Evolutionary conservation across 2,888 invertebrate species (phyloP).

Genomic region (Drosophila maculinotata): DNA sequence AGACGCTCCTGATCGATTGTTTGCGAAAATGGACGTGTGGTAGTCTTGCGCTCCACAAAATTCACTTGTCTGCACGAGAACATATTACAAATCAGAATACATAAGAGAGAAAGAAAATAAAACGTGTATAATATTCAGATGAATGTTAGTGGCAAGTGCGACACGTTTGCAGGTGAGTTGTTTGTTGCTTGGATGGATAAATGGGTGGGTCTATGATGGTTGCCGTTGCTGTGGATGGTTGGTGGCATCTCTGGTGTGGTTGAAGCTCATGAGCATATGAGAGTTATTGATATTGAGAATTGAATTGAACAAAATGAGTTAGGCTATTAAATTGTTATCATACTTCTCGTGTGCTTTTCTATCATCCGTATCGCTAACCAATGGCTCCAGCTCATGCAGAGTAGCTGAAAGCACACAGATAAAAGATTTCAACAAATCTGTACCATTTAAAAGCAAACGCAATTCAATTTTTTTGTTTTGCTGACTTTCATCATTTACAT

Average conservation of each 20-base stretch:
- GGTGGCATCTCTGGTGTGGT: slow-evolving; percentile 38
- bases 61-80: slow-evolving; percentile 80
- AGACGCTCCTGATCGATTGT: slow-evolving; percentile 83
- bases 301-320: slow-evolving; percentile 25
- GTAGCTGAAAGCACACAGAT: slow-evolving; percentile 84
- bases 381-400: slow-evolving; percentile 89
- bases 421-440: slow-evolving; percentile 75
- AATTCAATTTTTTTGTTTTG: slow-evolving; percentile 49
- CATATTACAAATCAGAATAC: slow-evolving; percentile 20
- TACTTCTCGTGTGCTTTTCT: slow-evolving; percentile 84
- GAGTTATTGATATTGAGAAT: slow-evolving; percentile 28
- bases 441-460: slow-evolving; percentile 47
- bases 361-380: slow-evolving; percentile 89
- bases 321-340: slow-evolving; percentile 67
- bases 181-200: slow-evolving; percentile 34
- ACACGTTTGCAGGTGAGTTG: slow-evolving; percentile 45
- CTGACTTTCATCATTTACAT: slow-evolving; percentile 63
- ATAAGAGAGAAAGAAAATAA: slow-evolving; percentile 10
- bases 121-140: slow-evolving; percentile 19
- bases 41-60: slow-evolving; percentile 80
- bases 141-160: slow-evolving; percentile 50
- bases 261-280: slow-evolving; percentile 57
- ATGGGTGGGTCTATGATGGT: slow-evolving; percentile 47
- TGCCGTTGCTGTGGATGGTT: slow-evolving; percentile 26
- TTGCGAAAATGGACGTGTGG: slow-evolving; percentile 83